Base-by-base conservation (phyloP, 2,797 vertebrate species). In the Streptopelia turtur region DNA sequence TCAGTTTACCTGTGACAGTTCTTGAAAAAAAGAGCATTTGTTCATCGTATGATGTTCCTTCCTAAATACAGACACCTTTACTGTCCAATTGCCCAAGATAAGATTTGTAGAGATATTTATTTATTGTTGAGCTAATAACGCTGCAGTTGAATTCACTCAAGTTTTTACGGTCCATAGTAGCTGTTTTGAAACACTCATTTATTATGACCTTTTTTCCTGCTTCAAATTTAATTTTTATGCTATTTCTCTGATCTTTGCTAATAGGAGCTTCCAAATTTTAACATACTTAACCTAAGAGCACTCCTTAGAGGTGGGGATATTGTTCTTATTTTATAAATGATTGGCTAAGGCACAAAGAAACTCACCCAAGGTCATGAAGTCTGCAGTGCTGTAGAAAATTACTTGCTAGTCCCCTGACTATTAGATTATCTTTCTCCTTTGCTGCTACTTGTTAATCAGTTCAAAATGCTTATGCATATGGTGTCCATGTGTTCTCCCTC, bases 371-470 rank as follows among this genome's bases (percentile, higher is more conserved):
- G 90, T 83, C 90, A 76, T 33, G 16, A 88, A 70, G 45, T 66
- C 63, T 87, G 60, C 47, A 47, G 49, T 39, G 66, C 37, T 80
- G 1, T 28, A 78, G 85, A 59, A 89, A 92, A 94, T 94, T 61
- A 41, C 77, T 33, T 7, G 52, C 75, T 68, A 10, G 52, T 93
- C 83, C 90, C 93, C 71, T 77, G 91, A 31, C 87, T 24, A 57
- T 81, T 92, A 53, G 60, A 75, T 91, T 92, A 75, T 94, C 77
- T 82, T 91, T 76, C 90, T 53, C 59, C 33, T 89, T 82, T 57
- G 41, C 90, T 80, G 81, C 91, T 77, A 17, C 83, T 89, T 94
- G 74, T 87, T 93, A 82, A 75, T 92, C 87, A 80, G 64, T 86
- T 95, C 71, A 77, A 89, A 94, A 89, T 66, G 89, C 33, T 79